Conservation (phyloP, 2,113 vertebrate genomes). For the Chaetops frenatus region DNA sequence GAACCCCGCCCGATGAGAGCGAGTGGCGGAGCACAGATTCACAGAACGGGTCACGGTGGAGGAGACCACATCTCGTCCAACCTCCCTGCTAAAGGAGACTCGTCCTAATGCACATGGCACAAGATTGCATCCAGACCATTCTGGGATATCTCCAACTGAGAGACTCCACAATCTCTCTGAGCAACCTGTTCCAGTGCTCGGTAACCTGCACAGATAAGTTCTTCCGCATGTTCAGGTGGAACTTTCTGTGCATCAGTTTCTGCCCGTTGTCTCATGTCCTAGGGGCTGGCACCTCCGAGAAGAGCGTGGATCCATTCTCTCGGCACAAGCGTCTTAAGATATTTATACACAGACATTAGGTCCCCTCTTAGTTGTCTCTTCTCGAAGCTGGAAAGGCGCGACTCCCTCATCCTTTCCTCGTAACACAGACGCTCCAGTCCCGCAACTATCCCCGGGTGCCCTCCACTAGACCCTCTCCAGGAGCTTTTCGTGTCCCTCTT, state of each 20-base stretch:
- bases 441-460: accelerated
- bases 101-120: not conserved
- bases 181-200: not conserved
- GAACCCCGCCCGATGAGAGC: no score
- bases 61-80: not conserved
- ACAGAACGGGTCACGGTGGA: not conserved
- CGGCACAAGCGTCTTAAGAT: not conserved
- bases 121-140: not conserved
- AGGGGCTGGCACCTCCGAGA: no score
- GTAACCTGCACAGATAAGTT: not conserved
- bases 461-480: not conserved
- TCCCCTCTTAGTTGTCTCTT: not conserved
- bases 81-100: not conserved
- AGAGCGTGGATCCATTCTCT: not conserved
- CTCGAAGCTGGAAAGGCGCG: no score
- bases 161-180: not conserved
- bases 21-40: no score
- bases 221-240: not conserved
- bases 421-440: not conserved
- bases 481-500: accelerated
- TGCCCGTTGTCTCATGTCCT: not conserved
- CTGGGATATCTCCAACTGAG: not conserved
- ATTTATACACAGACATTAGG: no score
- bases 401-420: not conserved
- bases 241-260: not conserved